Evolutionary conservation across 2,888 invertebrate species (phyloP).

Genomic region (Drosophila mercatorum): DNA sequence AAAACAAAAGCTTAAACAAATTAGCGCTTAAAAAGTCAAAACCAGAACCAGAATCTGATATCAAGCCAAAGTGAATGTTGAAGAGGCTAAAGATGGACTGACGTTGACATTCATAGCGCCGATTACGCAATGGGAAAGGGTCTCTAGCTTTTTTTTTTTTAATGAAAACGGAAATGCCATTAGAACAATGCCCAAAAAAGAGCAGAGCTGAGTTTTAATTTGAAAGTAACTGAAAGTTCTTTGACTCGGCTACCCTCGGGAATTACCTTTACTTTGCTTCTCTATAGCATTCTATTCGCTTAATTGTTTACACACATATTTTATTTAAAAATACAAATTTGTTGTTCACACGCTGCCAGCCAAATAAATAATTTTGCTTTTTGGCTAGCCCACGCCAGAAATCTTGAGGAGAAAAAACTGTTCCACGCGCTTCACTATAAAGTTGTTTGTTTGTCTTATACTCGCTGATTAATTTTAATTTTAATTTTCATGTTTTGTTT

Average conservation of each 20-base stretch:
- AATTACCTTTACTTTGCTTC: conserved; percentile 18
- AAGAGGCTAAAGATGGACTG: conserved; percentile 18
- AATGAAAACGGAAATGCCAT: conserved; percentile 65
- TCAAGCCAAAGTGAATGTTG: conserved; percentile 21
- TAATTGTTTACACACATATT: conserved; percentile 64
- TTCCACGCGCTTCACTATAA: conserved; percentile 44
- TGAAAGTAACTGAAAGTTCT: conserved; percentile 70
- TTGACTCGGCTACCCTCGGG: conserved; percentile 57
- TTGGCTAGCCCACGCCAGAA: conserved; percentile 36
- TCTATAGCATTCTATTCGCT: conserved; percentile 44
- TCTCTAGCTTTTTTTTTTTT: neutral
- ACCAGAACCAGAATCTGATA: conserved; percentile 18
- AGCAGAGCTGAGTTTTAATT: conserved; percentile 45
- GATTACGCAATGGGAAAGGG: conserved; percentile 55
- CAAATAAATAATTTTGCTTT: conserved; percentile 13
- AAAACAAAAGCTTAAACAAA: conserved; percentile 41
- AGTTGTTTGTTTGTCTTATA: conserved; percentile 53
- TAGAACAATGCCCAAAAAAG: conserved; percentile 44
- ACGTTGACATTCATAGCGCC: conserved; percentile 60
- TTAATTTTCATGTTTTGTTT: conserved; percentile 60
- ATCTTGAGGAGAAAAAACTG: conserved; percentile 24
- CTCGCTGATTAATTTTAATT: conserved; percentile 65
- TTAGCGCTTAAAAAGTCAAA: conserved; percentile 42
- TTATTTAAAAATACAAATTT: conserved; percentile 48
- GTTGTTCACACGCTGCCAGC: conserved; percentile 68